Base-by-base conservation (phyloP, 2,797 vertebrate species). In the Erpetoichthys calabaricus region DNA sequence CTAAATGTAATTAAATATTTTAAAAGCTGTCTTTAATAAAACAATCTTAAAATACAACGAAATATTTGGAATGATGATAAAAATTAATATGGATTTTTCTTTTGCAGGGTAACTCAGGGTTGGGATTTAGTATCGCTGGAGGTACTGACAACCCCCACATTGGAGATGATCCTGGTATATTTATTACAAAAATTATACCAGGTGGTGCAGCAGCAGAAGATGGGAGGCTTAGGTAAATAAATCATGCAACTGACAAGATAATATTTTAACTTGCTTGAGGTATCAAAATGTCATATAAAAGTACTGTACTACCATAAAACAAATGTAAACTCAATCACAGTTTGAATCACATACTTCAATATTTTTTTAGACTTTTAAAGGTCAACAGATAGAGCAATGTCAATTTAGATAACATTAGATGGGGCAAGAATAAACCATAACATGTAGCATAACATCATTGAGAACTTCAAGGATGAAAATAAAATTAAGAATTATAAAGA, bases 151-250 rank as follows among this genome's bases (percentile, higher is more conserved):
- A 98, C 75, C 93, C 94, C 62, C 94, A 98, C 73, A 92, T 97
- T 53, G 92, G 91, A 45, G 94, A 97, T 60, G 94, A 98, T 72
- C 94, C 94, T 2, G 92, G 94, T 60, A 98, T 98, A 84, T 98
- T 97, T 80, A 97, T 98, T 74, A 98, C 94, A 61, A 98, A 98
- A 80, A 97, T 97, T 78, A 97, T 97, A 73, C 88, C 91, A 6
- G 92, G 94, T 73, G 94, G 94, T 70, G 93, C 94, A 51, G 94
- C 94, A 51, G 91, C 93, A 47, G 92, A 97, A 68, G 94, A 98
- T 62, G 91, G 93, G 64, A 89, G 94, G 65, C 88, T 98, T 71
- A 89, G 92, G 94, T 96, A 72, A 75, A 79, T 67, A 5, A 25
- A 25, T 25, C 25, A 25, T 25, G 25, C 25, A 25, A 42, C 41